Base-by-base conservation (phyloP, 2,113 vertebrate species). In the Gnathonemus longibarbis region DNA sequence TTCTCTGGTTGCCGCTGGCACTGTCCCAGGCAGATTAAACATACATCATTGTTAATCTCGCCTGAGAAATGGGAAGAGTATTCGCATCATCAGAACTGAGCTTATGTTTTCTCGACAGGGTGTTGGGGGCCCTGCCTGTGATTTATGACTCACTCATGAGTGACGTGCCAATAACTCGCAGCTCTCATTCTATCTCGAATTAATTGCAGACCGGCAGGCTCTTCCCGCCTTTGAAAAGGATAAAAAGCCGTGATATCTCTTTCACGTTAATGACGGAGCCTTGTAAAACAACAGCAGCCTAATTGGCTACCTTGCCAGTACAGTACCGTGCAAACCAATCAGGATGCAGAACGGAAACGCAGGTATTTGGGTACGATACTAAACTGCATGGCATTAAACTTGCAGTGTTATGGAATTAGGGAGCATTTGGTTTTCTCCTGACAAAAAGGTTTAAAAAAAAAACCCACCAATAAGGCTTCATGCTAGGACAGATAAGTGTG, bases 81-180 rank as follows among this genome's bases (percentile, higher is more conserved):
- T 95, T 94, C 91, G 91, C 89, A 93, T 94, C 93, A 94, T 94
- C 92, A 94, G 92, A 92, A 93, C 88, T 90, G 92, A 94, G 94
- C 95, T 95, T 96, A 95, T 95, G 95, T 95, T 95, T 93, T 93
- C 95, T 92, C 95, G 90, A 92, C 92, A 91, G 94, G 96, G 94
- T 94, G 92, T 94, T 91, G 27, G 48, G 91, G 93, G 92, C 93
- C 92, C 95, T 93, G 93, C 93, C 95, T 94, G 93, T 90, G 93
- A 92, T 91, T 91, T 93, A 92, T 91, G 91, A 94, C 89, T 94
- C 93, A 91, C 91, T 94, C 90, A 89, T 56, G 80, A 94, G 88
- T 88, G 92, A 92, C 91, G 93, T 93, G 94, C 95, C 94, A 93
- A 92, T 93, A 93, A 92, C 90, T 89, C 92, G 92, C 93, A 92